Evolutionary conservation across 1,140 invertebrate genomes (phyloP), one percentile per base, ranked within the genome.

Genomic region (Batillaria attramentaria): DNA sequence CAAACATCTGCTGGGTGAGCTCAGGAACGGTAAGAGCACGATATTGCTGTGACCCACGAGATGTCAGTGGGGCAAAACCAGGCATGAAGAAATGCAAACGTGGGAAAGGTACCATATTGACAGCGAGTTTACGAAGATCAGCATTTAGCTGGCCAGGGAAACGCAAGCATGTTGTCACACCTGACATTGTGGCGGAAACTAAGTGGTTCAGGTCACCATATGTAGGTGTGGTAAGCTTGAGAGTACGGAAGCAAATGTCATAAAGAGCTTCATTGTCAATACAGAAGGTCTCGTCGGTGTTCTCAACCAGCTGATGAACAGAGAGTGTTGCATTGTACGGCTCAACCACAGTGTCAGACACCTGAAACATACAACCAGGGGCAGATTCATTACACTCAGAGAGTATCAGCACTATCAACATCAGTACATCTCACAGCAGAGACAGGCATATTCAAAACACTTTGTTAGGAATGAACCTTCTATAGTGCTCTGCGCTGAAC

Each of bases 21-120:
- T 93, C 93, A 5, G 92, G 90, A 8, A 93, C 92, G 5, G 91
- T 91, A 1, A 93, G 84, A 18, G 92, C 88, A 41, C 91, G 85
- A 85, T 92, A 93, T 73, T 91, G 90, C 86, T 92, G 90, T 54
- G 87, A 87, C 54, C 89, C 89, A 28, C 90, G 65, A 39, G 94
- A 93, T 41, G 93, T 93, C 3, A 95, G 84, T 1, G 94, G 97
- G 3, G 94, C 94, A 85, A 94, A 94, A 18, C 95, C 95, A 0
- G 95, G 94, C 92, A 95, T 95, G 87, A 96, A 95, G 91, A 96
- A 96, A 85, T 96, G 95, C 0, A 95, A 91, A 28, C 94, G 91
- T 31, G 94, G 94, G 86, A 93, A 98, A 66, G 97, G 97, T 60
- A 98, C 97, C 97, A 98, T 98, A 91, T 99, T 98, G 20, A 99